Base-by-base conservation (phyloP, 2,888 invertebrate species). In the Drosophila nr. medialis region DNA sequence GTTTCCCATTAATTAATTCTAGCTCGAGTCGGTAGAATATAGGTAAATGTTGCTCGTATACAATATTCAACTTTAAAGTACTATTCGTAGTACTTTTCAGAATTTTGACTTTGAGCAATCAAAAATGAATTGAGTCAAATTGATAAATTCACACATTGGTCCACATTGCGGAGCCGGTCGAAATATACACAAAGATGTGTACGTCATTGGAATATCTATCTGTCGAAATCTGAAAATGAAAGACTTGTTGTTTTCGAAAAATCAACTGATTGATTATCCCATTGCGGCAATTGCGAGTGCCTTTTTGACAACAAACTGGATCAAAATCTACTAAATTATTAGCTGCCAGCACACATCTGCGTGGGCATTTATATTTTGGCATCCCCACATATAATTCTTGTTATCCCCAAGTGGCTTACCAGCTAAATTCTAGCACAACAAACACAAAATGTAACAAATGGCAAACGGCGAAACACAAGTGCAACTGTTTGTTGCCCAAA, bases 401-500 rank as follows among this genome's bases (percentile, higher is more conserved):
- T 2, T 24, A 58, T 58, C 3, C 30, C 45, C 53, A 53, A 51
- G 18, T n/a, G 30, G 32, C 54, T 62, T 36, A 62, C 51, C 62
- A 45, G 18, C 36, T 4, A 36, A 51, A 50, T 40, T 29, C 50
- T n/a, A 36, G 29, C 34, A 42, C 36, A 18, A 36, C 36, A 36
- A 34, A 36, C 36, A 36, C 13, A 36, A 42, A 56, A 21, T 40
- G 24, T 49, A 59, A 27, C 18, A 42, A 56, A 48, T 50, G 38
- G 34, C 29, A 49, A 61, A 27, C 45, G 45, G 45, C 50, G 21
- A 30, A 38, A 34, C 34, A 59, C 34, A 59, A 38, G 68, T 54
- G 60, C 59, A 69, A 58, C 69, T 40, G 69, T 54, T 59, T 32
- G 18, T 29, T 42, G 49, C 11, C 55, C 21, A 67, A 40, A 21